These are phyloP conservation scores for Euproctis similis DNA, from an alignment of 2,888 invertebrate species.

Conservation along the genomic window DNA sequence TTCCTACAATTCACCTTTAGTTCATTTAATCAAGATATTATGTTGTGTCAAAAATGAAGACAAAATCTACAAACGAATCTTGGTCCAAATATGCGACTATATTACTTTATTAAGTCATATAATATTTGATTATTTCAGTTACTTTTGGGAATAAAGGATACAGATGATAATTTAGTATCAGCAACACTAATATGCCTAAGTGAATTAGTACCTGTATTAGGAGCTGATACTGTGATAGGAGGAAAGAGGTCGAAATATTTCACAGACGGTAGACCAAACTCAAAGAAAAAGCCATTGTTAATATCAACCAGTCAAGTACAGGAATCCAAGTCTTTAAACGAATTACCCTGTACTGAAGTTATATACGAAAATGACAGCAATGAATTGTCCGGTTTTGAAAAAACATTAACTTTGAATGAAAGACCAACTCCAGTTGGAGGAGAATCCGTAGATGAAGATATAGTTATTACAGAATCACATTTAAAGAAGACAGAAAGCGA, in stretches of 20 bases:
- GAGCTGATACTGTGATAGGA: conserved; percentile 89
- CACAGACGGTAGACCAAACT: conserved; percentile 88
- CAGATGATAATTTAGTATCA: conserved; percentile 87
- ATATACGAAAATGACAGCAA: conserved; percentile 34
- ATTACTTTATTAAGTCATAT: too few species aligned
- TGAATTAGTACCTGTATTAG: conserved; percentile 88
- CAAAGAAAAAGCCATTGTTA: conserved; percentile 30
- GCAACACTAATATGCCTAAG: conserved; percentile 88
- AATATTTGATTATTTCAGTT: conserved; percentile 69
- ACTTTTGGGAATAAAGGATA: conserved; percentile 90
- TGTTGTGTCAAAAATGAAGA: too few species aligned
- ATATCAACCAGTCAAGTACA: conserved; percentile 15
- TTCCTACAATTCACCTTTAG: too few species aligned
- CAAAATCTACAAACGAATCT: too few species aligned
- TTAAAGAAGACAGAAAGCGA: conserved; percentile 73
- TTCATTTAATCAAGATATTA: too few species aligned
- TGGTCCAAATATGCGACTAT: too few species aligned
- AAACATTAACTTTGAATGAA: conserved; percentile 76
- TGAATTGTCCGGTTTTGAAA: conserved; percentile 42
- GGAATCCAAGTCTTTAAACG: conserved; percentile 42
- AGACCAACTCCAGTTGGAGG: conserved; percentile 89
- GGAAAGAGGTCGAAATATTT: conserved; percentile 87
- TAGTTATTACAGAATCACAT: conserved; percentile 47
- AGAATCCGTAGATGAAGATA: conserved; percentile 77
- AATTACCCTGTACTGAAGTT: conserved; percentile 53